Base-by-base conservation (phyloP, 2,797 vertebrate species). In the Astyanax mexicanus region DNA sequence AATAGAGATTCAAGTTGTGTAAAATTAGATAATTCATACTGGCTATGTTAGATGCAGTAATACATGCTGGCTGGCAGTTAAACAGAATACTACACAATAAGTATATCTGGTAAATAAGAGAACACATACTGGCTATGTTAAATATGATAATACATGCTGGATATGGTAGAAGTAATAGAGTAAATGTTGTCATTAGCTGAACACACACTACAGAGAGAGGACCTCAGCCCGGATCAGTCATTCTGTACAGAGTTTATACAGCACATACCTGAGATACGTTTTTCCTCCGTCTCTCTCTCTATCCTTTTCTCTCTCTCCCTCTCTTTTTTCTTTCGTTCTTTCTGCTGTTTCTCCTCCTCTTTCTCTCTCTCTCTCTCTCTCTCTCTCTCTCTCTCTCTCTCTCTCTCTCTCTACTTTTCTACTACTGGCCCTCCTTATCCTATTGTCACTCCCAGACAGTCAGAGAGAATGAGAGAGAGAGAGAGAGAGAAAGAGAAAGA, bases 401-500 rank as follows among this genome's bases (percentile, higher is more conserved):
- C 27, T 58, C 40, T 38, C 25, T 61, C 54, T 61, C 13, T 62
- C 57, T 77, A 83, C 54, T 54, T 52, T 84, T 82, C 71, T 85
- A 78, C 82, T 76, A 80, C 82, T 83, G 79, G 74, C 29, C 1
- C 51, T 84, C 84, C 86, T 83, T 80, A 72, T 69, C 52, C 81
- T 74, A 60, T 88, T 88, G 89, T 91, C 86, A 82, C 85, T 92
- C 81, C 83, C 80, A 78, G 47, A 81, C 86, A 84, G 83, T 86
- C 87, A 85, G 82, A 85, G 89, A 74, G 89, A 84, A 87, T 84
- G 67, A 72, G 84, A 78, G 80, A 78, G 81, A 75, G 45, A 84
- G 83, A 85, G 89, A 73, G 88, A 84, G 35, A 69, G 74, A 68
- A 42, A 84, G 83, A 85, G 89, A 74, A 88, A 83, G 86, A 84